Percentiles rank a stretch among this genome's conserved stretches.
phyloP scores from a whole-genome alignment of 2,113 vertebrate genomes.

The Sphaerodactylus townsendi region DNA sequence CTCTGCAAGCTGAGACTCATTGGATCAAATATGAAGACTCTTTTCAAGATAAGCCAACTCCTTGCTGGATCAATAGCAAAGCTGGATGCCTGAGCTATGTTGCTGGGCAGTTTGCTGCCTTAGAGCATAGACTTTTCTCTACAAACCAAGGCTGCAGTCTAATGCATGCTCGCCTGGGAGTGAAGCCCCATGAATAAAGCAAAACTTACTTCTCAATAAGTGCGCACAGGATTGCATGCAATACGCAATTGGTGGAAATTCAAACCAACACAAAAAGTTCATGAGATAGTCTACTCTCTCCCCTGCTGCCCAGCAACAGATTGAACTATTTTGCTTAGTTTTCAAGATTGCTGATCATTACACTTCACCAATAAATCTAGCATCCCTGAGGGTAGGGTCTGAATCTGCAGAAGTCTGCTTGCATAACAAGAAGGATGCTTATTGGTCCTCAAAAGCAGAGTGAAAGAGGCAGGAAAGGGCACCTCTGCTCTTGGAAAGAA shows the following conservation, averaged over 20 bases:
- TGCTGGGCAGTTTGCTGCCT: not conserved
- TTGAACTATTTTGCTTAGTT: not conserved
- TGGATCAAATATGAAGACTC: not conserved
- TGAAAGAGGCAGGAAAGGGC: too few species aligned
- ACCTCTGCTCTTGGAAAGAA: too few species aligned
- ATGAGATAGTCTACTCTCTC: fast-evolving
- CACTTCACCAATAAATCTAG: too few species aligned
- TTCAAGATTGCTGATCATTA: not conserved
- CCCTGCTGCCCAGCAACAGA: too few species aligned
- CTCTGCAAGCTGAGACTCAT: not conserved
- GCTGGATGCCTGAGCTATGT: not conserved
- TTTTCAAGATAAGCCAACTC: conserved; percentile 9
- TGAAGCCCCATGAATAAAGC: too few species aligned
- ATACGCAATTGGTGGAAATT: not conserved
- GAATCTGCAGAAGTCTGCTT: too few species aligned
- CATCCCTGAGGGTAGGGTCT: too few species aligned
- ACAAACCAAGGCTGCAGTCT: not conserved
- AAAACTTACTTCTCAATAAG: too few species aligned
- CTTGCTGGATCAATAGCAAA: not conserved
- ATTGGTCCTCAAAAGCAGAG: too few species aligned
- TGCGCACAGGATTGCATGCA: too few species aligned
- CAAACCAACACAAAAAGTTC: not conserved
- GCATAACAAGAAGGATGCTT: too few species aligned
- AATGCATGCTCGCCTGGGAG: too few species aligned
- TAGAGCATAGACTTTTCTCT: not conserved